Evolutionary conservation across 1,140 invertebrate species (phyloP).

Genomic region (Sinonovacula constricta): DNA sequence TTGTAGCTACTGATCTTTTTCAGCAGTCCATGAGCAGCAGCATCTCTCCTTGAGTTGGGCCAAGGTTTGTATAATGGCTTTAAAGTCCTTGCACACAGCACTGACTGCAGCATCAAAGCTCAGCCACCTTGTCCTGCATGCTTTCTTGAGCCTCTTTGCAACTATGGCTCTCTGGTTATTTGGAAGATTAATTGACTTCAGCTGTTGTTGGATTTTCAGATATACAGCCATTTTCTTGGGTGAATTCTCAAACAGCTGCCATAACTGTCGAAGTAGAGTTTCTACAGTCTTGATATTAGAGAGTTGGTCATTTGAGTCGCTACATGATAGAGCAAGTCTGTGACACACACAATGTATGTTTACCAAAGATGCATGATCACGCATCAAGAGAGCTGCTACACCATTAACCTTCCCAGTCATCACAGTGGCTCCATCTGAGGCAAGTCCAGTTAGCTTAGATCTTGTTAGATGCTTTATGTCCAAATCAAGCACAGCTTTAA

Average conservation of each 20-base stretch:
- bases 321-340: conserved; percentile 50
- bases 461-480: neutral
- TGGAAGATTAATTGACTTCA: conserved; percentile 15
- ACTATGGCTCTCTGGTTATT: conserved; percentile 1
- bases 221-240: conserved; percentile 48
- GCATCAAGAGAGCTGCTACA: conserved; percentile 13
- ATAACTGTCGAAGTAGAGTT: conserved; percentile 36
- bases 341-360: conserved; percentile 51
- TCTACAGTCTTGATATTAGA: conserved; percentile 46
- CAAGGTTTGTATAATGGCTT: conserved; percentile 19
- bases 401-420: conserved; percentile 20
- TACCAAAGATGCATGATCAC: neutral
- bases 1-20: conserved; percentile 2
- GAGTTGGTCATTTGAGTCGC: conserved; percentile 41
- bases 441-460: conserved; percentile 17
- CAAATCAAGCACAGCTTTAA: neutral
- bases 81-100: conserved; percentile 24
- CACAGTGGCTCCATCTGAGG: conserved; percentile 31
- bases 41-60: conserved; percentile 3
- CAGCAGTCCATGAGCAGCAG: conserved; percentile 6
- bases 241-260: conserved; percentile 53
- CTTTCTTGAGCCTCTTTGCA: conserved; percentile 43
- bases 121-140: conserved; percentile 54
- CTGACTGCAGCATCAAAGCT: conserved; percentile 37
- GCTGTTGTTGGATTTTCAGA: conserved; percentile 13